These are phyloP conservation scores for Zaprionus bogoriensis DNA, from an alignment of 2,888 invertebrate species.

Conservation along the genomic window DNA sequence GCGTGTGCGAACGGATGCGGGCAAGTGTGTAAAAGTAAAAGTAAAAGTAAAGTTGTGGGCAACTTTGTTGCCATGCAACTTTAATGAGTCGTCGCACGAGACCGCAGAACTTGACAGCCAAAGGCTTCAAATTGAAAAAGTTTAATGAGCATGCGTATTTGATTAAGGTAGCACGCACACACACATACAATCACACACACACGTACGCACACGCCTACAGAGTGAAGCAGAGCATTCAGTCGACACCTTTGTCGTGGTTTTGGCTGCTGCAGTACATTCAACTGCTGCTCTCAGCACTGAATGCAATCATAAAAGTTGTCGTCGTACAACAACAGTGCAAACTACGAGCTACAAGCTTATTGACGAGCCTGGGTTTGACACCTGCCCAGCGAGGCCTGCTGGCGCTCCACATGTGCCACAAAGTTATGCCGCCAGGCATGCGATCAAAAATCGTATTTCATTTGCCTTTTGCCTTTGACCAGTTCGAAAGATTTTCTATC, in stretches of 20 bases:
- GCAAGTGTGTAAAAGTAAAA: conserved; percentile 16
- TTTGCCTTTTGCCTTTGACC: conserved; percentile 18
- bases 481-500: conserved; percentile 1
- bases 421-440: conserved; percentile 1
- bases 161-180: conserved; percentile 43
- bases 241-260: conserved; percentile 14
- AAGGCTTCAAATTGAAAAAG: conserved; percentile 74
- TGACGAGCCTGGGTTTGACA: conserved; percentile 41
- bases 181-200: neutral
- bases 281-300: conserved; percentile 13
- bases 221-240: neutral
- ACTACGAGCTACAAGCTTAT: conserved; percentile 24
- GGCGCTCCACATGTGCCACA: neutral
- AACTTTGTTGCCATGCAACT: conserved; percentile 74
- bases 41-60: conserved; percentile 47
- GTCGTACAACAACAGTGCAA: too few relatives aligned
- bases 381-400: conserved; percentile 1
- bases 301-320: conserved; percentile 42
- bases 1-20: neutral
- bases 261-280: conserved; percentile 8
- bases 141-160: conserved; percentile 69
- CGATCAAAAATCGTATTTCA: conserved; percentile 13
- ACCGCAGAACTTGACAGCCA: conserved; percentile 62
- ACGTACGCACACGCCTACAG: neutral
- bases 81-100: conserved; percentile 66